Percentiles rank a stretch among this genome's conserved stretches.
phyloP scores from a whole-genome alignment of 2,888 invertebrate genomes.

The Andrena chrysosceles region DNA sequence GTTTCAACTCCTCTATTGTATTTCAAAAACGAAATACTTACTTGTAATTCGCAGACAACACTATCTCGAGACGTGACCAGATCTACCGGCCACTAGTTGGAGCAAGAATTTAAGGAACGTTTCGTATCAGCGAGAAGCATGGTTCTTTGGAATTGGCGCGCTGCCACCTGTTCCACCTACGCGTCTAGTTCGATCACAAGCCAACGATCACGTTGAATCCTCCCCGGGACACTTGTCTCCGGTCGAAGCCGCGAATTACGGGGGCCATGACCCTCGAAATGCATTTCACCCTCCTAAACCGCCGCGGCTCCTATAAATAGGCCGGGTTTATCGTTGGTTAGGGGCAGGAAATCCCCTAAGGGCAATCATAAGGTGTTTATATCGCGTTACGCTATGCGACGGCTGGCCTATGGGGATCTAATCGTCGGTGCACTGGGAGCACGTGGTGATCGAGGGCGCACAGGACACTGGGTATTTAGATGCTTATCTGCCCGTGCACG shows the following conservation, averaged over 20 bases:
- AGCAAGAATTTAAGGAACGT: not conserved
- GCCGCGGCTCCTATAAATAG: constrained; percentile 53
- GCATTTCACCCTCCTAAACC: constrained; percentile 29
- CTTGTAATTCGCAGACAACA: no score
- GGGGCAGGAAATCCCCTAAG: constrained; percentile 68
- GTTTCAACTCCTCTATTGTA: no score
- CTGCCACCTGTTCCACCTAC: constrained; percentile 1
- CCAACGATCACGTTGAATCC: constrained; percentile 20
- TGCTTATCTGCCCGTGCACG: constrained; percentile 47
- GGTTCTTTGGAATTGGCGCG: not conserved
- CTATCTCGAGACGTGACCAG: not conserved
- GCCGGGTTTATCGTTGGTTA: constrained; percentile 62
- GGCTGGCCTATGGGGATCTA: constrained; percentile 43
- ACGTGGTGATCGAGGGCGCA: constrained; percentile 19
- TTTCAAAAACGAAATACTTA: no score
- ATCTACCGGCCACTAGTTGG: not conserved
- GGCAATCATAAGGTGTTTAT: constrained; percentile 77
- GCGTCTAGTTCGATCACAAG: constrained; percentile 12
- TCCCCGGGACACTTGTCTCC: not conserved
- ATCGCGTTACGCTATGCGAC: constrained; percentile 62
- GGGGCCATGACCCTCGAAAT: not conserved
- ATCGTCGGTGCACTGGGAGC: constrained; percentile 55
- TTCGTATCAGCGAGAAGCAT: not conserved
- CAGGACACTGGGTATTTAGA: constrained; percentile 54
- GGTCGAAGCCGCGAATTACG: constrained; percentile 11